phyloP scores from a whole-genome alignment of 2,888 invertebrate genomes.

The Tribolium freemani region DNA sequence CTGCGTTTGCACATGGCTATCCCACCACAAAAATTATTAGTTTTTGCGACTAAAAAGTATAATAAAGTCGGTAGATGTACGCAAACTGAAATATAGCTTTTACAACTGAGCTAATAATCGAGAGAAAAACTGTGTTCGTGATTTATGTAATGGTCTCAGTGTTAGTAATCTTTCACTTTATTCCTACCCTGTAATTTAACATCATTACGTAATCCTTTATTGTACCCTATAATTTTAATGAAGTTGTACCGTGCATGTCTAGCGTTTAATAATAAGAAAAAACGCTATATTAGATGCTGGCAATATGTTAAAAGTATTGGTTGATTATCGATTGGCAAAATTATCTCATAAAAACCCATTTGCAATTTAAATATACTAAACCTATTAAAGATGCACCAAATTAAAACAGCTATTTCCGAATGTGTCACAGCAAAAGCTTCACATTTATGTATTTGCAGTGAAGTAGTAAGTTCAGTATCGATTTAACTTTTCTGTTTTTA shows the following conservation, averaged over 20 bases:
- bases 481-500: neutral
- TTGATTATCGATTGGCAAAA: no score
- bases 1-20: no score
- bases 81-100: no score
- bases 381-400: neutral
- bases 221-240: conserved; percentile 27
- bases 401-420: neutral
- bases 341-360: no score
- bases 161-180: conserved; percentile 15
- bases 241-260: neutral
- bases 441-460: neutral
- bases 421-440: neutral
- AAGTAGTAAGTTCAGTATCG: neutral
- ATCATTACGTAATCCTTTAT: conserved; percentile 19
- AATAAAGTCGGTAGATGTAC: no score
- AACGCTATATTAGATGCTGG: neutral
- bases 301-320: neutral
- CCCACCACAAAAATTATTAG: neutral
- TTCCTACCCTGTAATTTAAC: conserved; percentile 25
- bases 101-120: neutral
- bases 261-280: neutral
- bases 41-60: neutral
- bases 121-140: neutral
- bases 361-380: neutral
- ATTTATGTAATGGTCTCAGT: conserved; percentile 4